Evolutionary conservation across 2,888 invertebrate genomes (phyloP).

Genomic region (Corythucha ciliata): DNA sequence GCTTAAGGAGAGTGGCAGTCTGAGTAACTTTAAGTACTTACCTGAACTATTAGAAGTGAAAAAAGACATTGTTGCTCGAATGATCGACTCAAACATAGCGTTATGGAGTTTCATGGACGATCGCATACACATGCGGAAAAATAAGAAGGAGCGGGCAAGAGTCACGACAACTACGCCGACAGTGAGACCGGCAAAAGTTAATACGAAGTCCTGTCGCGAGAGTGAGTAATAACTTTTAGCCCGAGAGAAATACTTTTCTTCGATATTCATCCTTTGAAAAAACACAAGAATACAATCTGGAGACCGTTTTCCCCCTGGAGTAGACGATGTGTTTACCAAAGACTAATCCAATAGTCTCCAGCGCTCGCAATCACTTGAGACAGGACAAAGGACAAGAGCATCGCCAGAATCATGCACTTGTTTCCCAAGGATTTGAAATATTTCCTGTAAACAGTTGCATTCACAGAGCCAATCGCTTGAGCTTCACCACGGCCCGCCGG

Average conservation of each 20-base stretch:
- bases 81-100: slow-evolving; percentile 75
- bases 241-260: no score
- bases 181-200: slow-evolving; percentile 52
- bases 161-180: slow-evolving; percentile 45
- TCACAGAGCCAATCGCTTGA: slow-evolving; percentile 49
- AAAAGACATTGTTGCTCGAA: slow-evolving; percentile 72
- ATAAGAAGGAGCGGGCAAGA: slow-evolving; percentile 53
- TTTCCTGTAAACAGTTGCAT: slow-evolving; percentile 52
- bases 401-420: slow-evolving; percentile 49
- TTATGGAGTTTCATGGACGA: slow-evolving; percentile 73
- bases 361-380: slow-evolving; percentile 53
- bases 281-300: background rate
- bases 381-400: slow-evolving; percentile 52
- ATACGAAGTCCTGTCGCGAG: slow-evolving; percentile 41
- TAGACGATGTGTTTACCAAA: slow-evolving; percentile 54
- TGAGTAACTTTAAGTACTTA: slow-evolving; percentile 36
- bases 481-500: slow-evolving; percentile 7
- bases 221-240: no score
- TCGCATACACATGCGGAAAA: slow-evolving; percentile 66
- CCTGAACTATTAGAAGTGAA: slow-evolving; percentile 82
- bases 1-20: background rate
- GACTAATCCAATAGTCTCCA: slow-evolving; percentile 62
- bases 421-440: slow-evolving; percentile 66
- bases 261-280: no score
- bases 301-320: background rate